These are phyloP conservation scores for Hydropotes inermis DNA, from an alignment of 2,113 vertebrate genomes.

Conservation along the genomic window DNA sequence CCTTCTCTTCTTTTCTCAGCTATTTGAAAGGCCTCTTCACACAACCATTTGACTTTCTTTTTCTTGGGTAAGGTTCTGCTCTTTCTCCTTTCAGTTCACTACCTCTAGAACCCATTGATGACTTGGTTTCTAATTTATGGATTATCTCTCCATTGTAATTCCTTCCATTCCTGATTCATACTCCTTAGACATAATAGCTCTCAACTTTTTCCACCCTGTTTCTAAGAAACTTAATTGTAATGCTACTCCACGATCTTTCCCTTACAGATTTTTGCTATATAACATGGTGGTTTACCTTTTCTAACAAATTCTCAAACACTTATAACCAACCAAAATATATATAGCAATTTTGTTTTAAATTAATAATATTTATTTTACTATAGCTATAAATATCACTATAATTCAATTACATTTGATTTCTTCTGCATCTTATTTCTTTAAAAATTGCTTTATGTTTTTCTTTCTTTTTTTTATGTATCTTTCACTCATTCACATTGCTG, in stretches of 20 bases:
- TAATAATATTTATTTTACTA: neutral
- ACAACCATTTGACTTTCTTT: neutral
- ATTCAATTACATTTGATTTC: neutral
- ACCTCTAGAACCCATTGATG: neutral
- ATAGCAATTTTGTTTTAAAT: neutral
- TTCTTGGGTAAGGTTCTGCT: neutral
- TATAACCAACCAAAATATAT: neutral
- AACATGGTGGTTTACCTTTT: neutral
- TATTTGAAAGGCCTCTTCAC: neutral
- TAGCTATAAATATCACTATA: neutral
- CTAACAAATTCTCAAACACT: neutral
- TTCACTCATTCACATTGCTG: neutral
- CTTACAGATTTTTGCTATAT: neutral
- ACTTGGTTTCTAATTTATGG: neutral
- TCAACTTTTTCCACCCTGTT: neutral
- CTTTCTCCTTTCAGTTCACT: neutral
- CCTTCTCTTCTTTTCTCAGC: neutral
- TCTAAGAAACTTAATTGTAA: neutral
- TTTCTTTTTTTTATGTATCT: neutral
- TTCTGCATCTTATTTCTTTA: neutral
- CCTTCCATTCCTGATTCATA: neutral
- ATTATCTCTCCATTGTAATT: neutral
- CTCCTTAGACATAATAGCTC: neutral
- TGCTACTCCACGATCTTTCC: neutral
- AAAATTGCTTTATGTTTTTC: neutral